Conservation (phyloP, 92 coral and sea anemone species). For the Epizoanthus rinbou region DNA sequence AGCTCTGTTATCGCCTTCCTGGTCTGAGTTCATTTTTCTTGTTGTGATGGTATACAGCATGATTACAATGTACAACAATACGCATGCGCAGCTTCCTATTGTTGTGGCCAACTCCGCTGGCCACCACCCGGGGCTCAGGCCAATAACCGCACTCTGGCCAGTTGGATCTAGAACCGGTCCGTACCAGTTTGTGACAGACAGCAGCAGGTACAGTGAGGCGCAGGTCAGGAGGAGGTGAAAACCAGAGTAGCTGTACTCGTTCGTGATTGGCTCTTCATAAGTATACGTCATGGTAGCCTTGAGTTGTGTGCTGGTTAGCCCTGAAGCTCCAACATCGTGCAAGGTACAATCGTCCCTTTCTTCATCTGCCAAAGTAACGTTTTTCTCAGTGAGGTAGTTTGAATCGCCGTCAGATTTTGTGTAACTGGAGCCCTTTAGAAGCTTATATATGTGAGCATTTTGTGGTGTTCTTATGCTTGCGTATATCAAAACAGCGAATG, state of each 20-base stretch:
- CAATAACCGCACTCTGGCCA: slow-evolving; percentile 4
- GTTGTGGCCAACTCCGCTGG: slow-evolving; percentile 46
- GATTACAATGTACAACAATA: slow-evolving; percentile 45
- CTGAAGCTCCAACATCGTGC: background rate
- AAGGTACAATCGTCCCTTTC: background rate
- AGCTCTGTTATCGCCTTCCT: background rate
- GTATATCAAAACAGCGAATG: slow-evolving; percentile 26
- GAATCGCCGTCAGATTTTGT: background rate
- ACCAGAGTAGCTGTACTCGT: slow-evolving; percentile 40
- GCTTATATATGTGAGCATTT: slow-evolving; percentile 21
- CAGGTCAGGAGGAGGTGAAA: slow-evolving; percentile 47
- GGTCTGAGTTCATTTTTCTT: background rate
- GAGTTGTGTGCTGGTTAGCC: background rate
- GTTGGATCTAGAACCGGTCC: slow-evolving; percentile 37
- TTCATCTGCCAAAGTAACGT: background rate
- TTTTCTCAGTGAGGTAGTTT: background rate
- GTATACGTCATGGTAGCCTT: slow-evolving; percentile 28
- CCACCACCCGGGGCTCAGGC: slow-evolving; percentile 47
- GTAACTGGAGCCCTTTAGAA: background rate
- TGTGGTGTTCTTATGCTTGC: slow-evolving; percentile 28
- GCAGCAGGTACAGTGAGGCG: slow-evolving; percentile 52
- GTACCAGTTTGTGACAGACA: slow-evolving; percentile 57
- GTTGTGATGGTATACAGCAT: slow-evolving; percentile 44
- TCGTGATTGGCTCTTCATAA: slow-evolving; percentile 8
- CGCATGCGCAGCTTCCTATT: slow-evolving; percentile 39